Evolutionary conservation across 2,113 vertebrate genomes (phyloP).

Genomic region (Calonectris borealis): DNA sequence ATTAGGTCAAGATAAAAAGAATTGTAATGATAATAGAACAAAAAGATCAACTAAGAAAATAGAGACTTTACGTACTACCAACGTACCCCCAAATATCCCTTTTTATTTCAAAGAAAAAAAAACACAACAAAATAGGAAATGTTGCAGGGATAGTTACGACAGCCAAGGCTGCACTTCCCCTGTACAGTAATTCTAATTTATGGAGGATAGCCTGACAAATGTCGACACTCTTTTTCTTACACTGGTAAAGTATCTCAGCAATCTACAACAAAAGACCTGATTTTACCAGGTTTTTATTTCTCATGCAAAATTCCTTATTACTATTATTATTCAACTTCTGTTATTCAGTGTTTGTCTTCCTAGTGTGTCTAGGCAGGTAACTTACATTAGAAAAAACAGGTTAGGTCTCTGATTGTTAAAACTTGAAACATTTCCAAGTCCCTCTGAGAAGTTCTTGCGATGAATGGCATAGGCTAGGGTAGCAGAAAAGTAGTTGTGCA

Average conservation of each 20-base stretch:
- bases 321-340: conserved; percentile 39
- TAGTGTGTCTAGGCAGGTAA: conserved; percentile 20
- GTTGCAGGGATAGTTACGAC: not conserved
- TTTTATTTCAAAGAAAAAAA: not conserved
- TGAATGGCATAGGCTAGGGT: conserved; percentile 24
- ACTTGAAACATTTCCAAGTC: conserved; percentile 47
- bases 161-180: not conserved
- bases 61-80: not conserved
- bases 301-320: conserved; percentile 33
- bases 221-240: not conserved
- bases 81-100: not conserved
- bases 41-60: not conserved
- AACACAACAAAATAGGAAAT: not conserved
- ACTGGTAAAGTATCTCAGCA: conserved; percentile 19
- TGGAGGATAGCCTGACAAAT: conserved; percentile 39
- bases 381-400: conserved; percentile 17
- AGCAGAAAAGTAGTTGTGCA: not conserved
- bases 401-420: conserved; percentile 38
- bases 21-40: not conserved
- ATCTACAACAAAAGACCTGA: conserved; percentile 36
- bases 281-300: conserved; percentile 39
- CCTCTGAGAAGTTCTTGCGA: conserved; percentile 12
- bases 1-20: not conserved
- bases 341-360: conserved; percentile 42
- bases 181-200: conserved; percentile 2